Evolutionary conservation across 2,113 vertebrate genomes (phyloP), one percentile per base, ranked within the genome.

Genomic region (Myiozetetes cayanensis): DNA sequence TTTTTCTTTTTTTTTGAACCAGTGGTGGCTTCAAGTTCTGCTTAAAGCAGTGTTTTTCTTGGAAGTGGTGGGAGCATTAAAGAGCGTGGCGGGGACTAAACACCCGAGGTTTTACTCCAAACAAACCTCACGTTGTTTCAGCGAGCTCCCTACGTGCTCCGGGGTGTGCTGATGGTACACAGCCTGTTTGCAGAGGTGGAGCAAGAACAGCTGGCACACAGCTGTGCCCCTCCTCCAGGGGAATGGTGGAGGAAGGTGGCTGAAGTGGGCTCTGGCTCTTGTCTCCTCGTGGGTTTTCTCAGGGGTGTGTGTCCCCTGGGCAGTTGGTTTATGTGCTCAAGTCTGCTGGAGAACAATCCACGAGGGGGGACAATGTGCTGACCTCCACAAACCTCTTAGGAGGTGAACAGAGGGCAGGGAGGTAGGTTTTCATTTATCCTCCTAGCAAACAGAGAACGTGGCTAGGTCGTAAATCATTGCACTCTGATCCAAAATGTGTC

Each of bases 151-250:
- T 71, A 6, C 0, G 4, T 77, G 50, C 4, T 8, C 7, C 27
- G 46, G 86, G 63, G 39, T 73, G 39, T 95, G 71, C 76, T 59
- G 41, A 46, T 82, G 0, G 8, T 90, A 59, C 76, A 50, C 39
- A 73, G 19, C 59, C 81, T 70, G 47, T 58, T 75, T 7, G 25
- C 87, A 5, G 24, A 93, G 92, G 90, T 97, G 89, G 84, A 96
- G 86, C 52, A 66, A 44, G 85, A 96, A 78, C 97, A 98, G 97
- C 97, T 58, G 89, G 85, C 24, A 5, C 6, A n/a, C 97, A 98
- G 97, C 97, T 98, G 97, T 95, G 61, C 13, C 12, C 44, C 20
- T 90, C 21, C 33, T 81, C 92, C 41, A n/a, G 61, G 7, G 86
- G 89, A 71, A 73, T n/a, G 31, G 56, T 31, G 37, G 24, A 89